These are phyloP conservation scores for Venturia canescens DNA, from an alignment of 1,140 invertebrate genomes.

Conservation along the genomic window DNA sequence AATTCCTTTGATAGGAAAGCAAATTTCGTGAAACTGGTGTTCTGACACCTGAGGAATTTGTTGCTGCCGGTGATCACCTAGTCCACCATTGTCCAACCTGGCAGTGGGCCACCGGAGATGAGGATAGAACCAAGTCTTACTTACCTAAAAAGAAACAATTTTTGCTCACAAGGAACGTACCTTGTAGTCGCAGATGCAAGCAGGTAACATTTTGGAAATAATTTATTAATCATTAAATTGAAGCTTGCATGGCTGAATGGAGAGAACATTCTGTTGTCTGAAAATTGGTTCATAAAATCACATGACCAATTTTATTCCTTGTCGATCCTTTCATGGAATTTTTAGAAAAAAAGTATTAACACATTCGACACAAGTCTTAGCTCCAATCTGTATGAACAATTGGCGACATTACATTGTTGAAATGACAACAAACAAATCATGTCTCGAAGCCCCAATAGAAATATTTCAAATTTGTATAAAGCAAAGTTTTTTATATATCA, in stretches of 20 bases:
- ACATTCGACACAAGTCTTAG: no score
- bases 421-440: no score
- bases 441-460: no score
- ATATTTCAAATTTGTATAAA: background rate
- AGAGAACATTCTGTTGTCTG: no score
- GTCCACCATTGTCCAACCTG: conserved; percentile 99
- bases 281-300: no score
- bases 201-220: conserved; percentile 79
- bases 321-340: no score
- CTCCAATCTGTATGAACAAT: no score
- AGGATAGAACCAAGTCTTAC: conserved; percentile 90
- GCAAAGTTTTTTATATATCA: background rate
- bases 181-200: conserved; percentile 95
- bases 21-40: conserved; percentile 99
- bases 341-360: no score
- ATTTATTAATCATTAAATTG: background rate
- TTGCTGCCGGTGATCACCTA: conserved; percentile 97
- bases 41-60: conserved; percentile 97
- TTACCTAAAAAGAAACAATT: conserved; percentile 98
- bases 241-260: no score
- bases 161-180: conserved; percentile 96
- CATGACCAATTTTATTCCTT: no score
- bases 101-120: conserved; percentile 97
- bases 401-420: no score
- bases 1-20: conserved; percentile 85